Evolutionary conservation across 1,140 invertebrate genomes (phyloP).

Genomic region (Stegodyphus dumicola): DNA sequence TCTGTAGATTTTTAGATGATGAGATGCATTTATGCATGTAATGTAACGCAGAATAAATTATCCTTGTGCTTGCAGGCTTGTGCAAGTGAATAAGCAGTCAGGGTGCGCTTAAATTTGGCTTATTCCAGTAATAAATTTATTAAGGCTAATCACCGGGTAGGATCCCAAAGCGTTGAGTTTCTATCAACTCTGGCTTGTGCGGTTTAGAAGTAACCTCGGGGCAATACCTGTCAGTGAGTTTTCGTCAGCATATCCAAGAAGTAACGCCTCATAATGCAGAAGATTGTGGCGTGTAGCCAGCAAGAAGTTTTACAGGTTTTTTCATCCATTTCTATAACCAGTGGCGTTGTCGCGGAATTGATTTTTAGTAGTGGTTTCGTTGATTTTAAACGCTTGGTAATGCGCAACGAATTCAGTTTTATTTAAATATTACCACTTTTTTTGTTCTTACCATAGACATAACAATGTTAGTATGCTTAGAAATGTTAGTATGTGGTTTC

Average conservation of each 20-base stretch:
- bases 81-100: no score
- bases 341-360: background rate
- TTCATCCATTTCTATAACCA: no score
- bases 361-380: no score
- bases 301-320: no score
- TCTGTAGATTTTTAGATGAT: background rate
- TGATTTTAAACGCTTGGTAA: no score
- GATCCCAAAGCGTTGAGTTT: slow-evolving; percentile 8
- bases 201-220: slow-evolving; percentile 6
- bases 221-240: slow-evolving; percentile 17
- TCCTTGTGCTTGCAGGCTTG: background rate
- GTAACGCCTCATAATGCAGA: slow-evolving; percentile 13
- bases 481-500: no score
- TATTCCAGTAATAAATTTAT: slow-evolving; percentile 39
- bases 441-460: no score
- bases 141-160: slow-evolving; percentile 48
- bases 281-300: no score
- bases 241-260: background rate
- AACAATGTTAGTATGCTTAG: no score
- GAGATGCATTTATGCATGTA: slow-evolving; percentile 5
- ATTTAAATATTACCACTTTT: no score
- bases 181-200: slow-evolving; percentile 6
- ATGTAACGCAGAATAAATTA: background rate
- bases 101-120: background rate
- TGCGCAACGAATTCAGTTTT: no score